Evolutionary conservation across 2,797 vertebrate species (phyloP).

Genomic region (Notamacropus eugenii): DNA sequence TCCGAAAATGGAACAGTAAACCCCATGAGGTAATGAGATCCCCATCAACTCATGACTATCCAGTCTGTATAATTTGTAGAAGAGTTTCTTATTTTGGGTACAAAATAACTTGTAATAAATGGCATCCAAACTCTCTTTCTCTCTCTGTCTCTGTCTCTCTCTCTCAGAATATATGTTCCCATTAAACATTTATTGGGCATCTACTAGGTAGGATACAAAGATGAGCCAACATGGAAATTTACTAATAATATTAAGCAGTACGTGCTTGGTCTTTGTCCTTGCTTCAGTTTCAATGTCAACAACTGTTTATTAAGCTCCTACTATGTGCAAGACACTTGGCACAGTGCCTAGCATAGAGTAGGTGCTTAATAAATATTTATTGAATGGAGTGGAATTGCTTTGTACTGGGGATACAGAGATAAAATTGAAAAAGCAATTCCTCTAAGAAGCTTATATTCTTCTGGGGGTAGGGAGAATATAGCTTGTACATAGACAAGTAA

Average conservation of each 20-base stretch:
- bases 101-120: background rate
- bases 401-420: background rate
- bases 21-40: background rate
- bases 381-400: background rate
- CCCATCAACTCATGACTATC: background rate
- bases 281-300: background rate
- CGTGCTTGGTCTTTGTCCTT: background rate
- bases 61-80: background rate
- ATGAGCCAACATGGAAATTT: background rate
- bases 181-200: background rate
- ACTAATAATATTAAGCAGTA: background rate
- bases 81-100: background rate
- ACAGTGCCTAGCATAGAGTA: background rate
- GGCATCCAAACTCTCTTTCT: background rate
- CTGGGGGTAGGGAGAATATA: background rate
- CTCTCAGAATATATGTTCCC: background rate
- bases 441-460: background rate
- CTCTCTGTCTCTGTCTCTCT: too few species aligned
- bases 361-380: background rate
- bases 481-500: background rate
- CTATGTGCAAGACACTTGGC: background rate
- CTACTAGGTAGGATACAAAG: background rate
- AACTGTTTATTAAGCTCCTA: background rate
- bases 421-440: background rate
- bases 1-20: background rate